phyloP scores from a whole-genome alignment of 1,140 invertebrate species.

The Cataglyphis hispanica region DNA sequence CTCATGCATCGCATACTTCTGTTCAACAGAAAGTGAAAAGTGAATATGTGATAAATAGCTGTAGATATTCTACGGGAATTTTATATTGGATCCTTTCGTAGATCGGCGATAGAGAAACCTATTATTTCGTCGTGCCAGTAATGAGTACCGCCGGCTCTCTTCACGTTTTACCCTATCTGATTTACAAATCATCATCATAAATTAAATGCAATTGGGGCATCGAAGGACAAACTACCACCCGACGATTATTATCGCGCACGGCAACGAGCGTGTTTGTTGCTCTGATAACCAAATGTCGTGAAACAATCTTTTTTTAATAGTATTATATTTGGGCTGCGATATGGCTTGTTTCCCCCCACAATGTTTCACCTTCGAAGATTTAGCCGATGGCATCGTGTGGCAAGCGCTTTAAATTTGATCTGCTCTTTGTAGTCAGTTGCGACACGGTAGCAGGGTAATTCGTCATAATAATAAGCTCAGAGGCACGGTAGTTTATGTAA shows the following conservation, averaged over 20 bases:
- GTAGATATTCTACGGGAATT: slow-evolving; percentile 10
- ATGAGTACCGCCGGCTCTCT: background rate
- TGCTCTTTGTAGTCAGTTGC: slow-evolving; percentile 27
- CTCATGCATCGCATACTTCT: background rate
- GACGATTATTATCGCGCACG: slow-evolving; percentile 8
- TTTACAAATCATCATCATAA: slow-evolving; percentile 22
- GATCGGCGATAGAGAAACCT: slow-evolving; percentile 6
- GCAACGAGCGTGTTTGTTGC: background rate
- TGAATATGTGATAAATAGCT: background rate
- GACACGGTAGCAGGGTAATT: slow-evolving; percentile 30
- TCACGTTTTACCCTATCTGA: slow-evolving; percentile 6
- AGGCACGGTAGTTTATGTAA: background rate
- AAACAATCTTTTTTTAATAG: background rate
- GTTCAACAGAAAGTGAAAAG: slow-evolving; percentile 1
- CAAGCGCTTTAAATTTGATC: slow-evolving; percentile 34
- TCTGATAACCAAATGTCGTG: background rate
- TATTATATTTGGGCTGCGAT: background rate
- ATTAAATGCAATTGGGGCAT: slow-evolving; percentile 6
- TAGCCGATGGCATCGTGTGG: background rate
- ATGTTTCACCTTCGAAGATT: background rate
- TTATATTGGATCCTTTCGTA: background rate
- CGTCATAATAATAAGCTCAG: slow-evolving; percentile 18
- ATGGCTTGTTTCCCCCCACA: background rate
- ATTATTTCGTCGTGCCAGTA: slow-evolving; percentile 10
- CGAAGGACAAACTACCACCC: background rate